Base-by-base conservation (phyloP, 2,888 invertebrate genomes). In the Lydus trimaculatus region DNA sequence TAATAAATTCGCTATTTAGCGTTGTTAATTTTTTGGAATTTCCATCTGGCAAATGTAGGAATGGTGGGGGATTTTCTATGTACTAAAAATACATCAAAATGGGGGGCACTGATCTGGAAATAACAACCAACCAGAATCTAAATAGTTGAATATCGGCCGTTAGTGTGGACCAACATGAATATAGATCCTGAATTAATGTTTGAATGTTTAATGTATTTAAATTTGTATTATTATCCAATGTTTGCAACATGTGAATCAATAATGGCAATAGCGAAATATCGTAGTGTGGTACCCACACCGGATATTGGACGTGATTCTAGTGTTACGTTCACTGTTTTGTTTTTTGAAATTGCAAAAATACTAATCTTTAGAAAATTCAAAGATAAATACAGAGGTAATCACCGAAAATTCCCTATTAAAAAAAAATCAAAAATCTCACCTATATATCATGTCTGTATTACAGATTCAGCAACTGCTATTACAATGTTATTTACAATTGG, bases 181-280 rank as follows among this genome's bases (percentile, higher is more conserved):
- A 65, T 81, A 31, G 80, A 81, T 73, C 76, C 78, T 5, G 80
- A 81, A 68, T 63, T 81, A 43, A 80, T 81, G 80, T 81, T 81
- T 69, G 81, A 81, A 69, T 81, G 81, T 66, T 73, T 81, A 15
- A 80, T 81, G 31, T 79, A 81, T 69, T 63, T 81, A 25, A 81
- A 81, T 68, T 70, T 76, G 60, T 81, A 77, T 63, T 79, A 80
- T 67, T 81, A 77, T 62, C 78, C 79, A 11, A 76, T 81, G 31
- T 79, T 81, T 63, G 76, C 76, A 17, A 78, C 74, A 13, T 80
- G 80, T 62, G 79, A 80, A 63, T 73, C 75, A 15, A 77, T 79
- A 13, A 79, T 81, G 76, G 77, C 79, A 0, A 74, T 76, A 5
- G 79, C 80, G 4, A 81, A 81, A 68, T 80, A 79, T 67, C 71